Base-by-base conservation (phyloP, 1,140 invertebrate species). In the Drosophila orosa region DNA sequence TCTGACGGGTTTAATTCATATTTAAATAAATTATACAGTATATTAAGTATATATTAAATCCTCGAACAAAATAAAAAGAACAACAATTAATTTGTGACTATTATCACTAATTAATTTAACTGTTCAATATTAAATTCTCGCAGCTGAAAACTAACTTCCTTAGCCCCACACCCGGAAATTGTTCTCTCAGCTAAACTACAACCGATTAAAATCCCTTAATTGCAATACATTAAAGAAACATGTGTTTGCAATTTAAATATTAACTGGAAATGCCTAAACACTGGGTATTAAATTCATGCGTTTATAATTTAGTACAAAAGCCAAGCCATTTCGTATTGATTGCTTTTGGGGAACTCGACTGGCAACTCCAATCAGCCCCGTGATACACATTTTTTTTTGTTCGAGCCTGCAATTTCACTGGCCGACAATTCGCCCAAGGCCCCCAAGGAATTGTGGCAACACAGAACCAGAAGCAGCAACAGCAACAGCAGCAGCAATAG, bases 361-460 rank as follows among this genome's bases (percentile, higher is more conserved):
- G 42, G 59, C 63, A 33, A 39, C 63, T 65, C 59, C 63, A 63
- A 67, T 67, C 63, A 63, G 42, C 25, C 65, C 31, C 44, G 42
- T 68, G 80, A 71, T 82, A 75, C 75, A 83, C 40, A 33, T 67
- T 48, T 48, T 52, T 39, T 39, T 33, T 52, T 39, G 22, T 52
- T 9, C 19, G 48, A 33, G 58, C 58, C 59, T 25, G 61, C 75
- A 65, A 68, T 78, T 78, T 82, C 56, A 42, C 63, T 83, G 69
- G 63, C 71, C 63, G 61, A 63, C 37, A 52, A 50, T 57, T 52
- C 39, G 40, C 59, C 61, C 45, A 71, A 80, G 47, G 73, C 67
- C 82, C 78, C 78, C 52, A 74, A 85, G 82, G 74, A 85, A 61
- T 71, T 48, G 45, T 48, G 60, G 33, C 56, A 68, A 44, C 74